Evolutionary conservation across 2,113 vertebrate genomes (phyloP), one percentile per base, ranked within the genome.

Genomic region (Lagenorhynchus albirostris): DNA sequence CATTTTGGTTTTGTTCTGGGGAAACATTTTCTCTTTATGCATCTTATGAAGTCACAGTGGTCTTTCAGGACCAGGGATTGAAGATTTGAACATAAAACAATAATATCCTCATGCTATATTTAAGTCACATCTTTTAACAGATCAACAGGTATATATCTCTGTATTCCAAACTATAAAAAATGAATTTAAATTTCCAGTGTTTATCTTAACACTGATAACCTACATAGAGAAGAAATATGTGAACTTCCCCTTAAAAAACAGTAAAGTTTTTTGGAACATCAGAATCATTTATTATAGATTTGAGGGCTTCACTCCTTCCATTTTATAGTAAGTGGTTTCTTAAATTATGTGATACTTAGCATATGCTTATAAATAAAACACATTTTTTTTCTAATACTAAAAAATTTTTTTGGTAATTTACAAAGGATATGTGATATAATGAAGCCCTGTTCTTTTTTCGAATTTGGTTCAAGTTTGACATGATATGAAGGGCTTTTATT

Each of bases 261-360:
- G 29, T 87, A 90, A 92, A 86, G 71, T 44, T 91, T 91, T 93
- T 36, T 94, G 53, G 60, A 11, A 68, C 29, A 82, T 67, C 12
- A 81, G 60, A 91, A 50, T 68, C 87, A 47, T 55, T 89, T 62
- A 68, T 92, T 97, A 71, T 68, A 88, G 8, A 70, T 87, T 91
- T 60, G 23, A 38, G 20, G 8, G 4, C 25, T 85, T 5, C 13
- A 6, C 12, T 8, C 65, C 20, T 36, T 76, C 29, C 21, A 47
- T 85, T 94, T 93, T 82, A 60, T 86, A 91, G 10, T 77, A 91
- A 71, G 15, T 25, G 1, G 83, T 94, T 88, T 47, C 50, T 53
- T 90, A 38, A 79, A 53, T 58, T 93, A 60, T 85, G 3, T 85
- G 58, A 53, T 41, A 44, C 21, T 33, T 96, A 83, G 3, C 3